Percentiles rank a stretch among this genome's conserved stretches.
phyloP scores from a whole-genome alignment of 2,113 vertebrate genomes.

The Lichenostomus cassidix region DNA sequence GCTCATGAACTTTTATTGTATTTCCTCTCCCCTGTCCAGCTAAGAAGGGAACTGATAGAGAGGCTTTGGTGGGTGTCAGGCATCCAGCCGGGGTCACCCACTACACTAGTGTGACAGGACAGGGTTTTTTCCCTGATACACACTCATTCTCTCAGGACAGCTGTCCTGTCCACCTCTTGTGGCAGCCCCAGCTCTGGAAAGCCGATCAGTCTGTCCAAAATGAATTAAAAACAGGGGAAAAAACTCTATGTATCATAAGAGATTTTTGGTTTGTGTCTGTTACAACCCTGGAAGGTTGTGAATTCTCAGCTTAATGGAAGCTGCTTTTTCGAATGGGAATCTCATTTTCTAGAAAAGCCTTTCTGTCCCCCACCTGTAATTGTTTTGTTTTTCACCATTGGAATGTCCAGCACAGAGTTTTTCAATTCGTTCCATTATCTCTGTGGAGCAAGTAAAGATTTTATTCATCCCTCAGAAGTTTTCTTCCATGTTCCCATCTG shows the following conservation, averaged over 20 bases:
- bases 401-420: background rate
- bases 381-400: background rate
- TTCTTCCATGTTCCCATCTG: background rate
- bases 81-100: too few relatives aligned
- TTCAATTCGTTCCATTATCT: background rate
- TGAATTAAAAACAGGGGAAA: fast-evolving
- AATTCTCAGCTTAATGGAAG: background rate
- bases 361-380: background rate
- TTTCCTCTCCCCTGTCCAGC: background rate
- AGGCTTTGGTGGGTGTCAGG: background rate
- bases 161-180: background rate
- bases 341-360: background rate
- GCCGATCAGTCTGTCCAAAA: background rate
- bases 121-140: background rate
- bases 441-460: background rate
- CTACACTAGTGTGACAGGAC: background rate
- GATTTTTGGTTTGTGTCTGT: background rate
- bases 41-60: background rate
- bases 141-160: background rate
- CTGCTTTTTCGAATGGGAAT: background rate
- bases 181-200: background rate
- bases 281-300: background rate
- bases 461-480: background rate
- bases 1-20: background rate
- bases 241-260: background rate